These are phyloP conservation scores for Huso huso DNA, from an alignment of 2,797 vertebrate species.

Conservation along the genomic window DNA sequence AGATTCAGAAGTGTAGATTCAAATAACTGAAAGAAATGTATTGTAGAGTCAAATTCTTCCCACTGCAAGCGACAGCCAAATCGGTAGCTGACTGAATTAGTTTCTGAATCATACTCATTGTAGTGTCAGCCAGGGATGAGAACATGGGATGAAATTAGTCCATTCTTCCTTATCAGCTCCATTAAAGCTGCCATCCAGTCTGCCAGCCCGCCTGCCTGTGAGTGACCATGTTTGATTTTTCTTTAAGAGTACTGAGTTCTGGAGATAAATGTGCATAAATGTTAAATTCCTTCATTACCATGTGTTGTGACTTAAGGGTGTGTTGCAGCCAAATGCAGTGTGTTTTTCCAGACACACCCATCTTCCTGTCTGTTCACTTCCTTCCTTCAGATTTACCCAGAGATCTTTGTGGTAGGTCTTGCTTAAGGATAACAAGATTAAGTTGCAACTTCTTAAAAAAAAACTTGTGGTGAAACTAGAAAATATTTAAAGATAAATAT, in stretches of 20 bases:
- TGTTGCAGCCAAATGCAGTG: conserved; percentile 61
- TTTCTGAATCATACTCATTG: conserved; percentile 87
- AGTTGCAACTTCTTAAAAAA: conserved; percentile 74
- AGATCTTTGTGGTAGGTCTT: conserved; percentile 77
- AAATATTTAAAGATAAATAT: conserved; percentile 67
- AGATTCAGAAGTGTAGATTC: conserved; percentile 42
- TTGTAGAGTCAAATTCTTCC: conserved; percentile 74
- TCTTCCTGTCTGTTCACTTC: conserved; percentile 86
- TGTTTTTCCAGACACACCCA: conserved; percentile 89
- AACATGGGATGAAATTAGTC: conserved; percentile 79
- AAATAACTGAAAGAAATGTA: conserved; percentile 71
- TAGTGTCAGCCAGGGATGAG: conserved; percentile 78
- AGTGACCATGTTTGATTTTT: conserved; percentile 10
- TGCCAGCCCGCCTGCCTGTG: conserved; percentile 12
- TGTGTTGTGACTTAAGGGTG: conserved; percentile 72
- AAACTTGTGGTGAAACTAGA: conserved; percentile 70
- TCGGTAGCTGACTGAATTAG: conserved; percentile 81
- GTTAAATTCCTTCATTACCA: conserved; percentile 71
- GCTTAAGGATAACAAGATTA: conserved; percentile 65
- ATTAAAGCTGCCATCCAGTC: conserved; percentile 51
- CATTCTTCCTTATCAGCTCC: conserved; percentile 70
- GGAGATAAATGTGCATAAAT: conserved; percentile 37
- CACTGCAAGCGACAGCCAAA: conserved; percentile 75
- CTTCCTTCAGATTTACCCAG: conserved; percentile 81
- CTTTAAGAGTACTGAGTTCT: conserved; percentile 19